phyloP scores from a whole-genome alignment of 1,140 invertebrate species.

The Eriosoma lanigerum region DNA sequence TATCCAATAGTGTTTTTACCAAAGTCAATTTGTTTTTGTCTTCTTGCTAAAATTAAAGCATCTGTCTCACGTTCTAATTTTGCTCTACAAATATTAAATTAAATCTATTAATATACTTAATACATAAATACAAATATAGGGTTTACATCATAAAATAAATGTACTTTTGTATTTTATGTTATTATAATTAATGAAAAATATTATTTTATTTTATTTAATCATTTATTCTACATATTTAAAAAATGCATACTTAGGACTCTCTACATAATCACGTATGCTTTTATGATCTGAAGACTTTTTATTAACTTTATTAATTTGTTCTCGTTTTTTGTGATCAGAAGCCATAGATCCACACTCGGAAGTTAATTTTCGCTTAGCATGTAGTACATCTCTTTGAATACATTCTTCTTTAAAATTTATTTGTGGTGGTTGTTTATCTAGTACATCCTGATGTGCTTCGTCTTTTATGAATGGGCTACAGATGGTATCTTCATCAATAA shows the following conservation, averaged over 20 bases:
- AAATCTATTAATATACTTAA: too few relatives aligned
- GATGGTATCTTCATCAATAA: slow-evolving; percentile 38
- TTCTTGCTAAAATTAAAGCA: slow-evolving; percentile 68
- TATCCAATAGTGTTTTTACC: slow-evolving; percentile 92
- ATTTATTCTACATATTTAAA: not conserved
- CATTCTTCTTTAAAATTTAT: not conserved
- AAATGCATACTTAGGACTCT: slow-evolving; percentile 27
- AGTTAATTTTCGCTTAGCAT: slow-evolving; percentile 42
- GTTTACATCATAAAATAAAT: too few relatives aligned
- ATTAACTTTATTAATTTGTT: slow-evolving; percentile 14
- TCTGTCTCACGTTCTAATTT: slow-evolving; percentile 70
- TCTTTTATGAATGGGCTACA: slow-evolving; percentile 27
- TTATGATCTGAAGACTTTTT: slow-evolving; percentile 6
- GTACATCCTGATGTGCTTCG: not conserved
- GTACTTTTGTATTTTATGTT: too few relatives aligned
- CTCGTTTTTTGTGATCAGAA: not conserved
- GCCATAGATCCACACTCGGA: not conserved
- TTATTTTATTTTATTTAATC: not conserved
- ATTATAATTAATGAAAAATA: too few relatives aligned
- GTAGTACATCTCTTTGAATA: not conserved
- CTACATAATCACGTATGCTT: not conserved
- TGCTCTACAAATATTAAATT: slow-evolving; percentile 15
- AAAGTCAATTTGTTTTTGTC: slow-evolving; percentile 93
- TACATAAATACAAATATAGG: too few relatives aligned
- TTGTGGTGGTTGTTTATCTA: not conserved